Evolutionary conservation across 2,797 vertebrate genomes (phyloP), one percentile per base, ranked within the genome.

Genomic region (Microhierax caerulescens): DNA sequence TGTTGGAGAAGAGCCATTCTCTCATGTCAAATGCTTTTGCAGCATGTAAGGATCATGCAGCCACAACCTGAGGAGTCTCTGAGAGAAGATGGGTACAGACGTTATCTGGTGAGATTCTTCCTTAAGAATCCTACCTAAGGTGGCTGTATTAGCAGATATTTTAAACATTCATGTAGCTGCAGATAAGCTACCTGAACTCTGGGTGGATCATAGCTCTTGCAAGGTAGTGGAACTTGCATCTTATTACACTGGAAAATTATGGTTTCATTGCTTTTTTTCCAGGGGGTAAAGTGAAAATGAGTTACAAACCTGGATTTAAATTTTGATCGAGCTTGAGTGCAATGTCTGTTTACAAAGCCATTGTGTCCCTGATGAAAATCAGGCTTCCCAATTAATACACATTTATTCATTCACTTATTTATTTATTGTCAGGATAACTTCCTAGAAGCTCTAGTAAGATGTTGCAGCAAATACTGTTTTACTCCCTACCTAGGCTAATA

Each of bases 241-340:
- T 80, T 78, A 56, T 6, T 64, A 25, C 41, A 27, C 45, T 91
- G 82, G 51, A 88, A 93, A 97, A 96, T 69, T 48, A 68, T 32
- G 25, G 32, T 86, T 92, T 51, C 18, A 21, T 77, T 53, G 57
- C n/a, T 72, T 59, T 59, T 59, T 43, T 87, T 43, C 67, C 37
- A 78, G 45, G 37, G 88, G 88, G 25, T 53, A 63, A 80, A 81
- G 54, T 48, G 23, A 60, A 37, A 81, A 95, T 37, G 41, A 70
- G 63, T 72, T 91, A 72, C 83, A 88, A 96, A 51, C 34, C 30
- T 23, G 65, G 68, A 67, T 94, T 92, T 91, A 75, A 92, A 81
- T n/a, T 75, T 24, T 90, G 47, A 67, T 89, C 1, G 18, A 95
- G 51, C 70, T 56, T 72, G 54, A 94, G 28, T 21, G 7, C 65